phyloP scores from a whole-genome alignment of 2,113 vertebrate genomes.

The Tricholaema leucomelas region DNA sequence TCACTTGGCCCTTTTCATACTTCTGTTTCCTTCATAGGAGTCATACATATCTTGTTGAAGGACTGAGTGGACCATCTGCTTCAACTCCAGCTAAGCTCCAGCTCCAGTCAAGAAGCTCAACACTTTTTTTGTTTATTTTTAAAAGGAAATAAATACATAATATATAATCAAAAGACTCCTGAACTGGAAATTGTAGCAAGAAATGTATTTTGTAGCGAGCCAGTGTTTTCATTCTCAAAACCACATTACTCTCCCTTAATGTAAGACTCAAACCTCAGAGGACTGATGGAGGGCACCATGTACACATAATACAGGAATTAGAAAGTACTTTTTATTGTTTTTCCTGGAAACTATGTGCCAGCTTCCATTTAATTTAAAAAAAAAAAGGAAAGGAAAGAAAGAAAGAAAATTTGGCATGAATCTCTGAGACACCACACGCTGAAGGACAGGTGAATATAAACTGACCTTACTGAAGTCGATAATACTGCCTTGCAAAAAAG shows the following conservation, averaged over 20 bases:
- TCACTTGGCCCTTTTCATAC: neutral
- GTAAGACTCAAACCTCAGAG: conserved; percentile 13
- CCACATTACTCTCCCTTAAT: conserved; percentile 16
- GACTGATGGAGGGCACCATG: conserved; percentile 11
- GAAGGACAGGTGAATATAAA: neutral
- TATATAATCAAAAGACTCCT: neutral
- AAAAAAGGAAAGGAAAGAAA: neutral
- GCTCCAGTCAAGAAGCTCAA: neutral
- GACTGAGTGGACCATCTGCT: neutral
- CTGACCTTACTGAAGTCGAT: neutral
- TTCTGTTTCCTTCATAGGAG: neutral
- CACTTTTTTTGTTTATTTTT: too few relatives aligned
- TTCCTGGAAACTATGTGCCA: conserved; percentile 1
- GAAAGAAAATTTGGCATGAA: neutral
- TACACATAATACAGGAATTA: neutral
- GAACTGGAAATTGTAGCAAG: neutral
- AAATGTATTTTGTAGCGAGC: neutral
- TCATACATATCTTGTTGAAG: neutral
- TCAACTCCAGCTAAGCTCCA: neutral
- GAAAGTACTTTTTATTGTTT: conserved; percentile 7
- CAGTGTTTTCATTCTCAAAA: neutral
- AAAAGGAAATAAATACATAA: neutral
- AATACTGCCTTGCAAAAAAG: neutral
- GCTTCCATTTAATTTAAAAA: too few relatives aligned
- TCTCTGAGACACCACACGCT: neutral